Conservation (phyloP, 2,113 vertebrate species). For the Sula dactylatra region DNA sequence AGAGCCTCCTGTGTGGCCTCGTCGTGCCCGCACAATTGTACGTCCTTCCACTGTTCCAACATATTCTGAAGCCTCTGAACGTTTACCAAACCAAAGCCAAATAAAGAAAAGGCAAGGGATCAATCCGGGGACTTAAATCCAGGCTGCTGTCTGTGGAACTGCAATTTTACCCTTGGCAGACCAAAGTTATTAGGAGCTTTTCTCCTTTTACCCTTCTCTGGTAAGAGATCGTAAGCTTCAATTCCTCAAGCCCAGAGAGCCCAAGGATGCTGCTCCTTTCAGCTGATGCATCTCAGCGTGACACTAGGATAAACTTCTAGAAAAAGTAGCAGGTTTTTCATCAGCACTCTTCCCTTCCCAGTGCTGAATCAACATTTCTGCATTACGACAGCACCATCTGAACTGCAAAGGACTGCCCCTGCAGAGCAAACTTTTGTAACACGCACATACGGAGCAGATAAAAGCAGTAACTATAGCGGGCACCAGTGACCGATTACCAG, state of each 20-base stretch:
- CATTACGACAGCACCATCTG: neutral
- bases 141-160: neutral
- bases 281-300: neutral
- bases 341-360: neutral
- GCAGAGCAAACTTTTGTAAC: neutral
- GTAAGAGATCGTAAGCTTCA: neutral
- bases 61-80: neutral
- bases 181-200: neutral
- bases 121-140: too few species aligned
- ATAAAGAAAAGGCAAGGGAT: neutral
- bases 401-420: neutral
- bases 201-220: neutral
- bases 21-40: neutral
- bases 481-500: fast-evolving
- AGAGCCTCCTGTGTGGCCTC: neutral
- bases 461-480: fast-evolving
- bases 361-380: neutral
- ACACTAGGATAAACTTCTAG: neutral
- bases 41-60: fast-evolving
- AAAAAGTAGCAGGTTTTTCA: neutral
- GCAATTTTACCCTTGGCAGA: neutral
- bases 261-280: neutral
- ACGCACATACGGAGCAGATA: fast-evolving
- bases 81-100: neutral
- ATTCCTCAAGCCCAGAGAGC: neutral